A percentile compares a stretch with the other conserved stretches of the same genome.
These are phyloP conservation scores for Bursaphelenchus mucronatus DNA, from an alignment of 1,140 invertebrate species.

Conservation along the genomic window DNA sequence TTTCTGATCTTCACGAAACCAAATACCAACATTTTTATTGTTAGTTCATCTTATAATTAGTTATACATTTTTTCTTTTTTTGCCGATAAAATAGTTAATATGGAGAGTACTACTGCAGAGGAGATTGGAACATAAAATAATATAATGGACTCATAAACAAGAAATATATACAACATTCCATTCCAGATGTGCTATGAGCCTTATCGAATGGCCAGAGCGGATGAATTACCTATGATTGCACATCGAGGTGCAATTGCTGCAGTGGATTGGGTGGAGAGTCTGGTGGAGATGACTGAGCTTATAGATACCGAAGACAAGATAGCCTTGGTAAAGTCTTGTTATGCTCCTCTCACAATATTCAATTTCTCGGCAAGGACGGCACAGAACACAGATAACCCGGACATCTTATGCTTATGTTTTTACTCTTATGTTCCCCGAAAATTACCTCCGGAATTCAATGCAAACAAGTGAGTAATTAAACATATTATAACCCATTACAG, in stretches of 20 bases:
- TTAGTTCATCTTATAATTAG: too few species aligned
- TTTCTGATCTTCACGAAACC: too few species aligned
- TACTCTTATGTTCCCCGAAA: slow-evolving; percentile 56
- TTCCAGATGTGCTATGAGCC: slow-evolving; percentile 60
- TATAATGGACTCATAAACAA: not conserved
- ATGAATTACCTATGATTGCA: slow-evolving; percentile 55
- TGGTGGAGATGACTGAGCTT: slow-evolving; percentile 53
- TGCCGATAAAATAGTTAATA: too few species aligned
- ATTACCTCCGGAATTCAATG: slow-evolving; percentile 56
- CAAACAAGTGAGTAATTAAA: slow-evolving; percentile 51
- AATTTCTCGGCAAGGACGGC: slow-evolving; percentile 59
- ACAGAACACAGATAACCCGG: slow-evolving; percentile 59
- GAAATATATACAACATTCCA: not conserved
- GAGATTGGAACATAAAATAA: too few species aligned
- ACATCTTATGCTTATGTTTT: slow-evolving; percentile 55
- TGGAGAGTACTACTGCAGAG: too few species aligned
- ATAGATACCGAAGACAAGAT: slow-evolving; percentile 59
- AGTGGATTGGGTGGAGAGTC: slow-evolving; percentile 59
- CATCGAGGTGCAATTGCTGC: slow-evolving; percentile 58
- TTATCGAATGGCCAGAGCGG: slow-evolving; percentile 55
- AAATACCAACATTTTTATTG: too few species aligned
- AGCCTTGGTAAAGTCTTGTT: slow-evolving; percentile 53
- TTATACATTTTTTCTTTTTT: too few species aligned
- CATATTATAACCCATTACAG: slow-evolving; percentile 34
- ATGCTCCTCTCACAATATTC: slow-evolving; percentile 59